Evolutionary conservation across 2,888 invertebrate genomes (phyloP).

Genomic region (Agrenia bidenticulata): DNA sequence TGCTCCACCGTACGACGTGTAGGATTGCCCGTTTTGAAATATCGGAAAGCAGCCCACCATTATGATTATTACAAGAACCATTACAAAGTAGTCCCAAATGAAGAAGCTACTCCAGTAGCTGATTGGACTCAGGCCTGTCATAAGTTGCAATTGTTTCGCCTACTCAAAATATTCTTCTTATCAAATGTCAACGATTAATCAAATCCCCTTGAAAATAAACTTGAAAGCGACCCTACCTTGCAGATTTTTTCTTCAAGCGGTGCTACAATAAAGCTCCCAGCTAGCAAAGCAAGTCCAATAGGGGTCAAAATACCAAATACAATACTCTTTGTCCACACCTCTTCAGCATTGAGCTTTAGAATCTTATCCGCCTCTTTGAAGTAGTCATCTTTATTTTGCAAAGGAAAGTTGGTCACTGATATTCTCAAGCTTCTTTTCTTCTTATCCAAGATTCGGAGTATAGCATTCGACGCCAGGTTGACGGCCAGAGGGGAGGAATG

Average conservation of each 20-base stretch:
- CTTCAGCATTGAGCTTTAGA: background rate
- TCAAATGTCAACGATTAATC: no score
- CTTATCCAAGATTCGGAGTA: conserved; percentile 27
- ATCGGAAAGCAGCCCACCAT: conserved; percentile 56
- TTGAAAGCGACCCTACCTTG: conserved; percentile 51
- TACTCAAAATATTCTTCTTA: conserved; percentile 15
- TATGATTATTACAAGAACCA: conserved; percentile 55
- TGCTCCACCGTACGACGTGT: conserved; percentile 50
- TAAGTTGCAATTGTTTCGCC: conserved; percentile 56
- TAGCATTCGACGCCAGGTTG: conserved; percentile 38
- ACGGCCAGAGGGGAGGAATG: conserved; percentile 43
- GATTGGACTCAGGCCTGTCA: conserved; percentile 56
- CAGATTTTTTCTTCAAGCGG: conserved; percentile 54
- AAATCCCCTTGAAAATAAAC: background rate
- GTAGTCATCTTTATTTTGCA: conserved; percentile 23
- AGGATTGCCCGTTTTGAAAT: conserved; percentile 55
- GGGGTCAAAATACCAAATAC: conserved; percentile 48
- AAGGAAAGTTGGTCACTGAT: conserved; percentile 41
- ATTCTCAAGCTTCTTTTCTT: conserved; percentile 17
- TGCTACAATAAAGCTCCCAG: conserved; percentile 54
- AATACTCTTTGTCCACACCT: conserved; percentile 19
- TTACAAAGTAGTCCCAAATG: conserved; percentile 58
- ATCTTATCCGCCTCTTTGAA: no score
- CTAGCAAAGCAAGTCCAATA: conserved; percentile 53
- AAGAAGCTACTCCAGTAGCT: conserved; percentile 58